Percentiles rank a stretch among this genome's conserved stretches.
These are phyloP conservation scores for Fistularia tabacaria DNA, from an alignment of 2,797 vertebrate genomes.

Conservation along the genomic window DNA sequence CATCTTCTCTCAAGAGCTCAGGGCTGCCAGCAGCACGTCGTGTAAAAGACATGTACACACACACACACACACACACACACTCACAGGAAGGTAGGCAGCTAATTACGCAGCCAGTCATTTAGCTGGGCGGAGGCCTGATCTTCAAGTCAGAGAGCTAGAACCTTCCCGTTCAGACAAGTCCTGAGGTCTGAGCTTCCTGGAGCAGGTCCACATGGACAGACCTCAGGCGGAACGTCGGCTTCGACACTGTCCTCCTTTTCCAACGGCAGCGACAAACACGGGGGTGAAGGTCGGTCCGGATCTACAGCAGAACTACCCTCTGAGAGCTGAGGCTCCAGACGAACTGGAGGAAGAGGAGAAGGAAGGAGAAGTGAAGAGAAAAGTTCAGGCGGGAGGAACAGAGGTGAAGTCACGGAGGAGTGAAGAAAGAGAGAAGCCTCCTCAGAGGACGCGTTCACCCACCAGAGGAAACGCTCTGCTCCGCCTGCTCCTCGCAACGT, in stretches of 20 bases:
- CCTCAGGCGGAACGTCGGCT: constrained; percentile 7
- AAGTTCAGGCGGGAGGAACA: no score
- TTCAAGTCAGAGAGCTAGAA: constrained; percentile 29
- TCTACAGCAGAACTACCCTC: constrained; percentile 71
- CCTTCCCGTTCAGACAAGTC: constrained; percentile 66
- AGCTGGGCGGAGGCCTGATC: constrained; percentile 31
- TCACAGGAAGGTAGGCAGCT: constrained; percentile 46
- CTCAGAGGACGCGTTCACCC: constrained; percentile 48
- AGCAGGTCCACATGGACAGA: constrained; percentile 54
- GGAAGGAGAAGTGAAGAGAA: background rate
- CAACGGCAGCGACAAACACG: no score
- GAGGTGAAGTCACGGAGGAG: background rate
- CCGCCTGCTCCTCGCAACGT: constrained; percentile 35
- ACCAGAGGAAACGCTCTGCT: constrained; percentile 57
- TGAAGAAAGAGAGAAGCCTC: constrained; percentile 33
- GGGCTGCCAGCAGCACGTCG: constrained; percentile 29
- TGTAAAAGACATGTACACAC: constrained; percentile 35
- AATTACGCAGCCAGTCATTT: constrained; percentile 23
- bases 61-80: constrained; percentile 18
- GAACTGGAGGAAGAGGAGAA: no score
- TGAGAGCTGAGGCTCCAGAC: no score
- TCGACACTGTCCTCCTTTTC: no score
- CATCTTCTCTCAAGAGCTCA: constrained; percentile 55
- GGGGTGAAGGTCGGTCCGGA: constrained; percentile 26
- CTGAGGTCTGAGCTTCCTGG: constrained; percentile 76